phyloP scores from a whole-genome alignment of 2,113 vertebrate species.

The Otocyon megalotis region DNA sequence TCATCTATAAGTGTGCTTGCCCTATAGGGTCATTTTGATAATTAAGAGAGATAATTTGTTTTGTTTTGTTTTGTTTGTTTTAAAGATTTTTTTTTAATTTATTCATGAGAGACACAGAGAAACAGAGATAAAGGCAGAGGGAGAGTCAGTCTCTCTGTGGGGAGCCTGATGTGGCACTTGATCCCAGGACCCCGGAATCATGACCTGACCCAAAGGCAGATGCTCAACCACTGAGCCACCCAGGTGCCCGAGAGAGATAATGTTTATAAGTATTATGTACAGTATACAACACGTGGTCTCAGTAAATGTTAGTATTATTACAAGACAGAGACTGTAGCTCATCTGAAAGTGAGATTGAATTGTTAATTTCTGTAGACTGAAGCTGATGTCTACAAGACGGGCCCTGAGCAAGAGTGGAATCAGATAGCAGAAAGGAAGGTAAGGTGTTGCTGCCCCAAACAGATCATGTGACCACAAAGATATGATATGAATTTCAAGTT shows the following conservation, averaged over 20 bases:
- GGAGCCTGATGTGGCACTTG: too few relatives aligned
- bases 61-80: too few relatives aligned
- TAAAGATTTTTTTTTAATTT: too few relatives aligned
- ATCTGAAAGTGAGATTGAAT: neutral
- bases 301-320: neutral
- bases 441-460: neutral
- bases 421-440: neutral
- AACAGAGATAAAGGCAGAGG: too few relatives aligned
- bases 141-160: too few relatives aligned
- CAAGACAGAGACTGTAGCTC: conserved; percentile 1
- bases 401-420: neutral
- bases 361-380: neutral
- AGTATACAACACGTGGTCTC: neutral
- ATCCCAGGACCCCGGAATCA: too few relatives aligned
- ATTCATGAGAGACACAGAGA: too few relatives aligned
- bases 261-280: neutral
- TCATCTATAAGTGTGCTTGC: neutral
- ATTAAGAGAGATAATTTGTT: neutral
- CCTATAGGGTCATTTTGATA: neutral
- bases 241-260: neutral
- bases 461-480: neutral
- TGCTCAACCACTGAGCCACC: too few relatives aligned
- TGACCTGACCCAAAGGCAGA: too few relatives aligned
- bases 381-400: neutral
- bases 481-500: neutral